Conservation (phyloP, 2,888 invertebrate species). For the Frankliniella fusca region DNA sequence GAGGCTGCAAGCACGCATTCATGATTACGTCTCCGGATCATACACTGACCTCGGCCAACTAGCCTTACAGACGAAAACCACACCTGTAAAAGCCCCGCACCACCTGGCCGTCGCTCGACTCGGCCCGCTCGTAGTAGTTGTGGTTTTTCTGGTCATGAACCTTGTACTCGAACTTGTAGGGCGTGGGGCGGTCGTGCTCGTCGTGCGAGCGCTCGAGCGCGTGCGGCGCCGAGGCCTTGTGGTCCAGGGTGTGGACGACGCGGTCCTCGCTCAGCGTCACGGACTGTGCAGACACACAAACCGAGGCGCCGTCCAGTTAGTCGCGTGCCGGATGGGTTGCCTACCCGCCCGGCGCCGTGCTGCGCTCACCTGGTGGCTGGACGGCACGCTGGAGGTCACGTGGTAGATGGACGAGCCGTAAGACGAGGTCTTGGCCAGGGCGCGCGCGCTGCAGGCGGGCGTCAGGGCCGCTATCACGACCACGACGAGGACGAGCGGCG, state of each 20-base stretch:
- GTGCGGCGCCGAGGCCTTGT: not conserved
- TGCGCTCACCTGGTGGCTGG: not conserved
- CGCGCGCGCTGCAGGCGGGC: not conserved
- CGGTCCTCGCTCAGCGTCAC: not conserved
- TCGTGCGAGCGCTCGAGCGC: conserved; percentile 1
- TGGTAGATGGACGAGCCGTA: conserved; percentile 17
- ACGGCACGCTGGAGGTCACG: not conserved
- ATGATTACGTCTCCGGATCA: not conserved
- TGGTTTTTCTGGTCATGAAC: conserved; percentile 3
- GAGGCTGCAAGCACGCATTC: not conserved
- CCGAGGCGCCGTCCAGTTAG: not conserved
- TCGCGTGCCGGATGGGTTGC: not conserved
- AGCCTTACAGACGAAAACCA: not conserved
- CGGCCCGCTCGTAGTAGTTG: conserved; percentile 16
- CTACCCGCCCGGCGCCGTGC: not conserved
- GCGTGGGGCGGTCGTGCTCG: not conserved
- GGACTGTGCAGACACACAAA: not conserved
- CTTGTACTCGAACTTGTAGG: conserved; percentile 22
- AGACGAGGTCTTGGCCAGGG: not conserved
- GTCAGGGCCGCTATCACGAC: not conserved
- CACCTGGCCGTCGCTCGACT: conserved; percentile 10
- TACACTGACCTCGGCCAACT: not conserved
- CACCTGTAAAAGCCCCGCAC: conserved; percentile 3
- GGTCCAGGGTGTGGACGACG: not conserved
- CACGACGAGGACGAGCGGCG: not conserved